phyloP scores from a whole-genome alignment of 2,113 vertebrate species.

The Argyrosomus japonicus region DNA sequence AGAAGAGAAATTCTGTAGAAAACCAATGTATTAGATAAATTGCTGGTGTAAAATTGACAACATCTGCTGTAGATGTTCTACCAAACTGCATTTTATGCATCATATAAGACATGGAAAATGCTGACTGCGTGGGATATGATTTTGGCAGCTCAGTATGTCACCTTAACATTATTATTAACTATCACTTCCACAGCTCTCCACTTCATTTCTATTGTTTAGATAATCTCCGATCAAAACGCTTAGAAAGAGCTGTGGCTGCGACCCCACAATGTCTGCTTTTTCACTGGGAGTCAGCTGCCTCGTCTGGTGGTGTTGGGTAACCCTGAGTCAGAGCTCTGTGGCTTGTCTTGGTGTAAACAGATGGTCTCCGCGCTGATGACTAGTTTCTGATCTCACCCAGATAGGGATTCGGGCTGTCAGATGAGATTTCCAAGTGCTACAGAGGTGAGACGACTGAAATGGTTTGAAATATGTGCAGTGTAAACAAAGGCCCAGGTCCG shows the following conservation, averaged over 20 bases:
- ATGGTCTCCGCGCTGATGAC: slow-evolving; percentile 74
- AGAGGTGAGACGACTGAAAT: slow-evolving; percentile 59
- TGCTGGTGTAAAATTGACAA: not conserved
- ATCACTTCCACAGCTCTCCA: not conserved
- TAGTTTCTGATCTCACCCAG: slow-evolving; percentile 70
- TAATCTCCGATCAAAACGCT: slow-evolving; percentile 29
- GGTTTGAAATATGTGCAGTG: slow-evolving; percentile 58
- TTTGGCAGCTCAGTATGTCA: slow-evolving; percentile 4
- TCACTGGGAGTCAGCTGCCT: slow-evolving; percentile 57
- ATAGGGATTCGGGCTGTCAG: slow-evolving; percentile 64
- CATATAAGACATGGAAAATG: not conserved
- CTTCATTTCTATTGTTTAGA: slow-evolving; percentile 46
- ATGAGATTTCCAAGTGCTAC: slow-evolving; percentile 56
- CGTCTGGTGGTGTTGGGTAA: slow-evolving; percentile 64
- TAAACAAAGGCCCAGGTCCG: slow-evolving; percentile 63
- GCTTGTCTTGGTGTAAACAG: slow-evolving; percentile 78
- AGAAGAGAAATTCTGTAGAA: not conserved
- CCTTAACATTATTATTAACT: not conserved
- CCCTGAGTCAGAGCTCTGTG: slow-evolving; percentile 70
- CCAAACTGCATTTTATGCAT: not conserved
- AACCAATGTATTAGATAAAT: not conserved
- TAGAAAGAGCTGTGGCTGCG: slow-evolving; percentile 14
- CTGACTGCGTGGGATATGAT: not conserved
- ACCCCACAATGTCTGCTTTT: slow-evolving; percentile 55
- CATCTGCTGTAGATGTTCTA: not conserved